Base-by-base conservation (phyloP, 2,113 vertebrate species). In the Ameiurus melas region DNA sequence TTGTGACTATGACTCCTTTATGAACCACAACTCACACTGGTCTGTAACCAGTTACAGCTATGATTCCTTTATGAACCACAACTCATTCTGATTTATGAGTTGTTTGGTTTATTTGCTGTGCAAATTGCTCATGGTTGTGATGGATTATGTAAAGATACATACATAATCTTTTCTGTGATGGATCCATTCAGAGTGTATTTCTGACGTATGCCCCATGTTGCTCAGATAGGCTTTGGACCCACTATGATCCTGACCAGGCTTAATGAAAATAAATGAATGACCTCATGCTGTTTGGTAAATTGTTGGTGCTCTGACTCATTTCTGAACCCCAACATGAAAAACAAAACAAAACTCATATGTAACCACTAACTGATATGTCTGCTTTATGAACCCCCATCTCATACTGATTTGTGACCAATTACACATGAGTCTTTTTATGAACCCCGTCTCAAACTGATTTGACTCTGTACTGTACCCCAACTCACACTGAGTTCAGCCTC, bases 11-110 rank as follows among this genome's bases (percentile, higher is more conserved):
- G 51, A 84, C 60, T 84, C 60, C 43, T 66, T 43, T 43, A 62
- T 83, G 58, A 83, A 62, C 58, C 20, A 19, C 57, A 20, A 20
- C 39, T 57, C 58, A 4, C 14, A 22, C n/a, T 70, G 30, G 33
- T 70, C 33, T 70, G 30, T 70, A 30, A 33, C 66, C 30, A 25
- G 30, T 33, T 70, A 70, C 4, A 16, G 39, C 5, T 22, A 57
- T n/a, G 82, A 84, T 39, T 84, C 82, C 43, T 66, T 62, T 43
- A 62, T 83, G 58, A 83, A 62, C 81, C 20, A 17, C 57, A 20
- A 20, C 39, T 57, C 58, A 4, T 5, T 8, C n/a, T 70, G 30
- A 16, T 70, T 70, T 70, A 17, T 16, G 33, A 14, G 5, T 22
- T n/a, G 68, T 36, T 19, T 71, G 68, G 30, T 36, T 71, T 36